These are phyloP conservation scores for Caerostris darwini DNA, from an alignment of 1,140 invertebrate genomes.

Conservation along the genomic window DNA sequence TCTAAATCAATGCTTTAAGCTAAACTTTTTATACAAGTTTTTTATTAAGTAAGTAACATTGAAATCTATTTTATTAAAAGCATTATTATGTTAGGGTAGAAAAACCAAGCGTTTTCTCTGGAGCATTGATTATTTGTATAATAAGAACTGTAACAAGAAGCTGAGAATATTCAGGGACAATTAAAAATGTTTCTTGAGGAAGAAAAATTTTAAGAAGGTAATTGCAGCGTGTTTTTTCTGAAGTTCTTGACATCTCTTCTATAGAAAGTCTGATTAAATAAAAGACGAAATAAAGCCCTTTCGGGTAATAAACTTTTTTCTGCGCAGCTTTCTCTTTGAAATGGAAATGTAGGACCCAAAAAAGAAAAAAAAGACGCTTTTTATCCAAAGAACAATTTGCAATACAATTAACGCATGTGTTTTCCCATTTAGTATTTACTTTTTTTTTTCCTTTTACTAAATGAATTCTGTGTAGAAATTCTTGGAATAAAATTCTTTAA, in stretches of 20 bases:
- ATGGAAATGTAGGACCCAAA: slow-evolving; percentile 5
- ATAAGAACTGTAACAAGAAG: background rate
- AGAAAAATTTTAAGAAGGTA: slow-evolving; percentile 14
- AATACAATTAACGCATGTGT: slow-evolving; percentile 8
- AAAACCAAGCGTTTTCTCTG: too few relatives aligned
- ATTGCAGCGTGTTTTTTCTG: background rate
- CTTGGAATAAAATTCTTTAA: too few relatives aligned
- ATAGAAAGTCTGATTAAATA: slow-evolving; percentile 18
- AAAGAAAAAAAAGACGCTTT: background rate
- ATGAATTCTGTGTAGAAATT: background rate
- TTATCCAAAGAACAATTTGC: background rate
- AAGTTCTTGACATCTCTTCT: background rate
- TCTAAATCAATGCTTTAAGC: too few relatives aligned
- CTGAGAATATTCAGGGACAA: background rate
- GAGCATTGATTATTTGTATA: too few relatives aligned
- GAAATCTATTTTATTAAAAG: too few relatives aligned
- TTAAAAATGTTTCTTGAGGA: background rate
- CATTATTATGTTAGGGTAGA: too few relatives aligned
- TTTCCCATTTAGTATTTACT: background rate
- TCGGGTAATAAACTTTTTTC: background rate
- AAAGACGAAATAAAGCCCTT: background rate
- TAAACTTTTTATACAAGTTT: too few relatives aligned
- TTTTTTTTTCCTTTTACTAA: background rate
- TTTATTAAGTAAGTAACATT: too few relatives aligned
- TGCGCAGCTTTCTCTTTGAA: background rate